Evolutionary conservation across 2,113 vertebrate species (phyloP).

Genomic region (Lipophrys pholis): DNA sequence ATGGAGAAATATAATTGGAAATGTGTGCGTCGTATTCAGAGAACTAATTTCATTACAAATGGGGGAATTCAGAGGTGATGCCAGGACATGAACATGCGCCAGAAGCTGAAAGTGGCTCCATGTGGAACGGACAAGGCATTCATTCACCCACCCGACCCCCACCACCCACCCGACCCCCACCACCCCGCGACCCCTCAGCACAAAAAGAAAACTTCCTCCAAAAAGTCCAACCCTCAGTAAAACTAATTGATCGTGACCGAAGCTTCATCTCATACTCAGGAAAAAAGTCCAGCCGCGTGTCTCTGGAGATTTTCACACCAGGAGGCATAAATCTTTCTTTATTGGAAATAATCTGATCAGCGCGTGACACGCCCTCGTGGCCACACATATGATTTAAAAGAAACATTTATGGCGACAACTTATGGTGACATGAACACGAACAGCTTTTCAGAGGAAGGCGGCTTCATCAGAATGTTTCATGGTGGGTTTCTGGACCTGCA

Average conservation of each 20-base stretch:
- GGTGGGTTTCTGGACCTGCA: no score
- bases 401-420: background rate
- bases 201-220: background rate
- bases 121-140: constrained; percentile 13
- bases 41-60: background rate
- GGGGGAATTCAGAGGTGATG: background rate
- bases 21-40: background rate
- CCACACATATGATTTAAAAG: background rate
- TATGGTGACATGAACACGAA: background rate
- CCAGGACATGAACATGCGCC: background rate
- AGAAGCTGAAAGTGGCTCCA: background rate
- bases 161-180: background rate
- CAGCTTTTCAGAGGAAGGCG: background rate
- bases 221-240: background rate
- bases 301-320: background rate
- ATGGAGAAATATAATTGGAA: no score
- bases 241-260: background rate
- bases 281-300: background rate
- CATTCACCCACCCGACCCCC: constrained; percentile 11
- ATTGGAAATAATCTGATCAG: constrained; percentile 15
- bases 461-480: no score
- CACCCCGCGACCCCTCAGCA: no score
- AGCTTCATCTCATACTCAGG: background rate
- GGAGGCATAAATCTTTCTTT: background rate
- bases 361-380: background rate